These are phyloP conservation scores for Leptobrachium ailaonicum DNA, from an alignment of 2,113 vertebrate genomes.

Conservation along the genomic window DNA sequence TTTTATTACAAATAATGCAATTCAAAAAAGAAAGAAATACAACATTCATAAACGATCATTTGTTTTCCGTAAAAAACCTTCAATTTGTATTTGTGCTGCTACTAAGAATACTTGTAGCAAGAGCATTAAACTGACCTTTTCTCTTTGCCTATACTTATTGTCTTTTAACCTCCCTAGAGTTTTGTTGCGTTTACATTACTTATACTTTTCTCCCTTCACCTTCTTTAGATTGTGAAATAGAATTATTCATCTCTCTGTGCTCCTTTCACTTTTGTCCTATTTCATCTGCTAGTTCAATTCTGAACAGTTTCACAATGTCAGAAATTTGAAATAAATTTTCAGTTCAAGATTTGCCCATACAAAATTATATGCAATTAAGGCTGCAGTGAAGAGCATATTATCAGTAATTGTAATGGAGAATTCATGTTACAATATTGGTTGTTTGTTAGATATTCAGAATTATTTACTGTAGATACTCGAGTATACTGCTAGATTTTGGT, in stretches of 20 bases:
- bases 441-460: too few species aligned
- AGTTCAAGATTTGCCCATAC: neutral
- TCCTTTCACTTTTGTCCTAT: neutral
- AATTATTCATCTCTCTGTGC: constrained; percentile 6
- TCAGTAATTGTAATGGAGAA: too few species aligned
- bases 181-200: neutral
- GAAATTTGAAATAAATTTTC: neutral
- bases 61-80: neutral
- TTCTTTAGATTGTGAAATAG: constrained; percentile 1
- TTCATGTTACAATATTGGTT: too few species aligned
- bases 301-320: neutral
- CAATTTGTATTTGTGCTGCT: neutral
- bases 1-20: too few species aligned
- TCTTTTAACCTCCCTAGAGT: constrained; percentile 15
- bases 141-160: constrained; percentile 15
- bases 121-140: constrained; percentile 18
- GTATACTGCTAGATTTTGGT: too few species aligned
- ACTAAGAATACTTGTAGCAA: constrained; percentile 13
- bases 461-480: too few species aligned
- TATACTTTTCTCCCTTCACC: constrained; percentile 18
- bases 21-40: too few species aligned
- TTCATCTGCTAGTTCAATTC: neutral
- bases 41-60: too few species aligned
- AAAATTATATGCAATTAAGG: too few species aligned
- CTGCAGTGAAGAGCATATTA: too few species aligned